phyloP scores from a whole-genome alignment of 1,140 invertebrate species.

The Ericerus pela region DNA sequence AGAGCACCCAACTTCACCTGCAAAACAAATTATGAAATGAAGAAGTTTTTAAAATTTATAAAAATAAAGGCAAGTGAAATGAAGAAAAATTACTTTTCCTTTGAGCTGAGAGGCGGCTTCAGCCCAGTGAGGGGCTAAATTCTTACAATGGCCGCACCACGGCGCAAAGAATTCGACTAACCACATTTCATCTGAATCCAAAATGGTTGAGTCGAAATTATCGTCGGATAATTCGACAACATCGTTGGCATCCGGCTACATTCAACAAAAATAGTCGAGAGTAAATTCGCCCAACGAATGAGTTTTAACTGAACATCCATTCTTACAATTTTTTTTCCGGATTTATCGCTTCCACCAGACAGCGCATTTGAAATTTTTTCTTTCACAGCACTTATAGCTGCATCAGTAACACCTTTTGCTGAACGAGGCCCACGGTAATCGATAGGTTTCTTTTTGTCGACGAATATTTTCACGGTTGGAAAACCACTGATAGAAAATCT shows the following conservation, averaged over 20 bases:
- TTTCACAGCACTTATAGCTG: constrained; percentile 52
- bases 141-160: constrained; percentile 80
- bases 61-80: not conserved
- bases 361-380: constrained; percentile 51
- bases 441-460: constrained; percentile 69
- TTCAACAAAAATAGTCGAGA: not conserved
- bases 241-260: constrained; percentile 33
- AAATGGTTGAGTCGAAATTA: constrained; percentile 80
- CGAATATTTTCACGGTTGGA: constrained; percentile 92
- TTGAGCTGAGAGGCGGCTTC: constrained; percentile 85
- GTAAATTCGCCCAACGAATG: not conserved
- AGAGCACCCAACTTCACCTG: constrained; percentile 83
- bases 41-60: not conserved
- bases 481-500: constrained; percentile 80
- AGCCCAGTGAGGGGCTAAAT: constrained; percentile 60
- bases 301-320: not conserved
- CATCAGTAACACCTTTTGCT: constrained; percentile 72
- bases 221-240: constrained; percentile 79
- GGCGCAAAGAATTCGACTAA: constrained; percentile 89
- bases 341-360: constrained; percentile 30
- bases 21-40: constrained; percentile 11
- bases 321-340: constrained; percentile 13
- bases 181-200: constrained; percentile 74
- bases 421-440: constrained; percentile 77
- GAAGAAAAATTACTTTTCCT: constrained; percentile 48